Conservation (phyloP, 2,113 vertebrate genomes). For the Montifringilla adamsi region DNA sequence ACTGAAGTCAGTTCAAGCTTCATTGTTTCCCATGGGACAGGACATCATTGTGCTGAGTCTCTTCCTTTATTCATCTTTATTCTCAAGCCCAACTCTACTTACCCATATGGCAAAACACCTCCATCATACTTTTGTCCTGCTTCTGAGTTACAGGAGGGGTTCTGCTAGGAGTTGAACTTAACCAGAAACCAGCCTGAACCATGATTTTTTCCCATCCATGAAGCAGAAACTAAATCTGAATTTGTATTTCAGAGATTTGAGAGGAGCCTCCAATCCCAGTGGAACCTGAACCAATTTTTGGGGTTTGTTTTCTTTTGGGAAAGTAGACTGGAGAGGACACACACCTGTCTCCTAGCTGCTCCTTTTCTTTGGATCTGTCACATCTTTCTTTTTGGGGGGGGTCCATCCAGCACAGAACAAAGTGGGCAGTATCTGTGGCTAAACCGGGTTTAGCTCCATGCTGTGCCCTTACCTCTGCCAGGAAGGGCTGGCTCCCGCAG, state of each 20-base stretch:
- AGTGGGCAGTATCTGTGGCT: background rate
- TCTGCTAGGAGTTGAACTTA: background rate
- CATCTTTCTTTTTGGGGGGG: background rate
- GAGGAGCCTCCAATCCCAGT: background rate
- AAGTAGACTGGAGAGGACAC: background rate
- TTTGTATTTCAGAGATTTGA: background rate
- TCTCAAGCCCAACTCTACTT: background rate
- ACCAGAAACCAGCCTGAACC: background rate
- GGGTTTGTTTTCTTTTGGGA: background rate
- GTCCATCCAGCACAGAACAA: background rate
- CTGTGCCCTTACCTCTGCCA: background rate
- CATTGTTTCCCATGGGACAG: background rate
- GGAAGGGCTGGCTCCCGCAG: background rate
- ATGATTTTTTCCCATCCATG: background rate
- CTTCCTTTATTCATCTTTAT: background rate
- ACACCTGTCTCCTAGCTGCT: background rate
- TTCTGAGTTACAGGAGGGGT: background rate
- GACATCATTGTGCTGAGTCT: background rate
- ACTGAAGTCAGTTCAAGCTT: background rate
- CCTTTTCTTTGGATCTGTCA: background rate
- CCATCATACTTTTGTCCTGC: background rate
- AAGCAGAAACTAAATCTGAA: background rate
- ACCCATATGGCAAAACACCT: background rate
- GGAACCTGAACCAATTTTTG: background rate
- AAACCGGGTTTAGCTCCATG: background rate